Evolutionary conservation across 2,113 vertebrate species (phyloP).

Genomic region (Leucopternis melanops): DNA sequence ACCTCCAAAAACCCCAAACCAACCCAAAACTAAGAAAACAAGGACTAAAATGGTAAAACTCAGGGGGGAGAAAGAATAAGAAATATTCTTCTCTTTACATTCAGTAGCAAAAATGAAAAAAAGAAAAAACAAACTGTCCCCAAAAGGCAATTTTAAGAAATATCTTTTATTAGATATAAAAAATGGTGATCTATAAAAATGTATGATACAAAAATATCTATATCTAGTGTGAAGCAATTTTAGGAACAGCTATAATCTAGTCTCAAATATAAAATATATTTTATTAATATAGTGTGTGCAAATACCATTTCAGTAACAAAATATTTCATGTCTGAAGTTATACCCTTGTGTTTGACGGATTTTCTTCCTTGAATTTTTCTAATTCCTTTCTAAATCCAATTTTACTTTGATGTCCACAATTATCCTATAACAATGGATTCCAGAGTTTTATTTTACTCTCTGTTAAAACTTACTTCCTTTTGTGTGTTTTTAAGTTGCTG

Average conservation of each 20-base stretch:
- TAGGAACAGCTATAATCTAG: not conserved
- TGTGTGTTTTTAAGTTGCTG: not conserved
- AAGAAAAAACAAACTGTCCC: not conserved
- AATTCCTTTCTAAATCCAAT: not conserved
- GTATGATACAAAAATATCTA: not conserved
- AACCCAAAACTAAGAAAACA: not conserved
- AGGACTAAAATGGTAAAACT: not conserved
- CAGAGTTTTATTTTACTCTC: not conserved
- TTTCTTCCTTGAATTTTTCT: not conserved
- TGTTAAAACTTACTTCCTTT: not conserved
- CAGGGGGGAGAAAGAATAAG: not conserved
- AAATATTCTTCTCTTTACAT: not conserved
- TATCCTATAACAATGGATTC: not conserved
- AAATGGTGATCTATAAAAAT: not conserved
- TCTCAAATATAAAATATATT: not conserved
- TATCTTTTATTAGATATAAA: not conserved
- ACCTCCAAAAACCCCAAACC: not conserved
- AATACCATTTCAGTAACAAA: not conserved
- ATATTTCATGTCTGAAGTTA: not conserved
- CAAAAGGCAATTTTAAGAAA: not conserved
- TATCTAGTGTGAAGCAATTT: not conserved
- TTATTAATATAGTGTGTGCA: not conserved
- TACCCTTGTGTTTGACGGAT: not conserved
- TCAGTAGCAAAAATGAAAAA: not conserved
- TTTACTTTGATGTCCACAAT: not conserved